These are phyloP conservation scores for Lasioglossum vierecki DNA, from an alignment of 2,888 invertebrate genomes.

Conservation along the genomic window DNA sequence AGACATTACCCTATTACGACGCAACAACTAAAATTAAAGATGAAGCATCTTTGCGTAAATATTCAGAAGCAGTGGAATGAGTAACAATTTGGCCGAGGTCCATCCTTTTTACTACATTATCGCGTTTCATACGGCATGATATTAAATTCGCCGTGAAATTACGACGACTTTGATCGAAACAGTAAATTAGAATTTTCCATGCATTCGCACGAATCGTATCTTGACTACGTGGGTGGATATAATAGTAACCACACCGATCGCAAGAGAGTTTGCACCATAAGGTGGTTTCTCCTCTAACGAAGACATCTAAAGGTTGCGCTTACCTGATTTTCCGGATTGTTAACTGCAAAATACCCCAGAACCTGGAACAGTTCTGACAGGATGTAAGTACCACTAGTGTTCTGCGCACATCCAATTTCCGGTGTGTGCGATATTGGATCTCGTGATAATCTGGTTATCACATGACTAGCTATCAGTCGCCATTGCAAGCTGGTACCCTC, in stretches of 20 bases:
- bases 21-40: neutral
- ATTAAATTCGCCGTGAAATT: neutral
- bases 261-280: neutral
- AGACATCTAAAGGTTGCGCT: conserved; percentile 38
- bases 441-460: conserved; percentile 89
- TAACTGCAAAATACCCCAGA: conserved; percentile 93
- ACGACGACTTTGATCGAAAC: neutral
- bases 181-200: neutral
- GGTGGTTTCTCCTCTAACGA: neutral
- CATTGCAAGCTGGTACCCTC: conserved; percentile 95
- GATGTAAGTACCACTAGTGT: conserved; percentile 87
- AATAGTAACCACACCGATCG: neutral
- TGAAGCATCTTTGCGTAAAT: neutral
- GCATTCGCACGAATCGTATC: neutral
- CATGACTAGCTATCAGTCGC: conserved; percentile 92
- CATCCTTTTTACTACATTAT: neutral
- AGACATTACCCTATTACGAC: neutral
- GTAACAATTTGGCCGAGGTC: neutral
- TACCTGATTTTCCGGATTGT: conserved; percentile 92
- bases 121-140: neutral
- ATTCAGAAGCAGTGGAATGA: neutral
- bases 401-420: conserved; percentile 75
- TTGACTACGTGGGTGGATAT: neutral
- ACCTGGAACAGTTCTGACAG: conserved; percentile 92
- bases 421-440: conserved; percentile 81